Conservation (phyloP, 2,888 invertebrate genomes). For the Pseudanteris insignis region DNA sequence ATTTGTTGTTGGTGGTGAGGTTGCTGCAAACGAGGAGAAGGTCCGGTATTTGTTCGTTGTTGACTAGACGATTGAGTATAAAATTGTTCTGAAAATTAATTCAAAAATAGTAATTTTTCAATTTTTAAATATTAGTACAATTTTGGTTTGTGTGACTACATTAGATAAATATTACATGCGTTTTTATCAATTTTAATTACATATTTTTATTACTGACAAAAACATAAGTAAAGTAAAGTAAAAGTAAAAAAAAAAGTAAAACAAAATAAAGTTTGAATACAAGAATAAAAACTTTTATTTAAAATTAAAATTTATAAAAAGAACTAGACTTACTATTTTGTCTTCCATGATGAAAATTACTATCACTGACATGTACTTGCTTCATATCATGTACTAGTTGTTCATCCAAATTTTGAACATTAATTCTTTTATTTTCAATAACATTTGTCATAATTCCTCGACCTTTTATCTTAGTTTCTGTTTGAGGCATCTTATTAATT, state of each 20-base stretch:
- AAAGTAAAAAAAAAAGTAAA: no score
- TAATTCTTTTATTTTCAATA: constrained; percentile 56
- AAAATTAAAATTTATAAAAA: no score
- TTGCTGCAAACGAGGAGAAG: constrained; percentile 62
- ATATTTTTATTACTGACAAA: constrained; percentile 5
- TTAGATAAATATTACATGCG: no score
- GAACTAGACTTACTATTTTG: constrained; percentile 56
- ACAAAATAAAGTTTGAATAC: no score
- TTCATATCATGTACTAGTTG: constrained; percentile 59
- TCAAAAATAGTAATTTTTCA: constrained; percentile 1
- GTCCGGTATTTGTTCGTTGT: constrained; percentile 53
- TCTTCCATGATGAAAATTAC: constrained; percentile 58
- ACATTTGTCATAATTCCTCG: constrained; percentile 52
- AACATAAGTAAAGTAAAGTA: no score
- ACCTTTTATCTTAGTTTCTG: constrained; percentile 60
- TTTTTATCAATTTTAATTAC: background rate
- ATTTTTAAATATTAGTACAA: background rate
- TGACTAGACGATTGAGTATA: constrained; percentile 60
- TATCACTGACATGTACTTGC: constrained; percentile 55
- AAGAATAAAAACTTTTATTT: background rate
- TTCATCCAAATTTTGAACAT: constrained; percentile 54
- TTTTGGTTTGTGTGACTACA: no score
- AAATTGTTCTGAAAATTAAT: constrained; percentile 61
- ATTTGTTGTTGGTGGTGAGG: constrained; percentile 54
- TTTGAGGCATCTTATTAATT: constrained; percentile 51